Conservation (phyloP, 23 tunicate genomes). For the Styela clava region DNA sequence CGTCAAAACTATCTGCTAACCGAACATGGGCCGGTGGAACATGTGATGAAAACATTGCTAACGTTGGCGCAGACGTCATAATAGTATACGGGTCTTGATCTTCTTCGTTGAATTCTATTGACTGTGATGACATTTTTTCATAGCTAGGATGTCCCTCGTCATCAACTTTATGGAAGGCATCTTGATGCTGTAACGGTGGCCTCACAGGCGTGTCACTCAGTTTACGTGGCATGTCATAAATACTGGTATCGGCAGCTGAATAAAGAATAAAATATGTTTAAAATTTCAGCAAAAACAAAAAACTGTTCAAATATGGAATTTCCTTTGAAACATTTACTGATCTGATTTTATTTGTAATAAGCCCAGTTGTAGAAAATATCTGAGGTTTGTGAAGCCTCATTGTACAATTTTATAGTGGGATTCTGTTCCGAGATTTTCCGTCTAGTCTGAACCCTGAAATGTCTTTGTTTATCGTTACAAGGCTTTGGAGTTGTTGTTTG, state of each 20-base stretch:
- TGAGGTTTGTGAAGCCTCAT: no score
- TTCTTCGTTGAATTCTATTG: neutral
- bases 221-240: constrained; percentile 3
- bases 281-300: neutral
- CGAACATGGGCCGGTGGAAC: constrained; percentile 8
- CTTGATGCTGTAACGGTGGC: neutral
- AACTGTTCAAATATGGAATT: no score
- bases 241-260: constrained; percentile 3
- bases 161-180: constrained; percentile 22
- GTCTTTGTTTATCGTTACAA: no score
- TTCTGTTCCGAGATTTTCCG: no score
- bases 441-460: no score
- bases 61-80: constrained; percentile 51
- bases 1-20: neutral
- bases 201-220: neutral
- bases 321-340: no score
- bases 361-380: no score
- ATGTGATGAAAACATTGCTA: constrained; percentile 13
- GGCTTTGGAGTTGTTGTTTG: no score
- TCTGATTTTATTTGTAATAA: no score
- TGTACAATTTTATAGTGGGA: no score
- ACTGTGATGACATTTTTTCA: constrained; percentile 48
- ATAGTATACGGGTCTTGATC: constrained; percentile 40
- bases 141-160: constrained; percentile 35
- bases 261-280: neutral